Evolutionary conservation across 2,888 invertebrate species (phyloP), one percentile per base, ranked within the genome.

Genomic region (Drosophila mimetica): DNA sequence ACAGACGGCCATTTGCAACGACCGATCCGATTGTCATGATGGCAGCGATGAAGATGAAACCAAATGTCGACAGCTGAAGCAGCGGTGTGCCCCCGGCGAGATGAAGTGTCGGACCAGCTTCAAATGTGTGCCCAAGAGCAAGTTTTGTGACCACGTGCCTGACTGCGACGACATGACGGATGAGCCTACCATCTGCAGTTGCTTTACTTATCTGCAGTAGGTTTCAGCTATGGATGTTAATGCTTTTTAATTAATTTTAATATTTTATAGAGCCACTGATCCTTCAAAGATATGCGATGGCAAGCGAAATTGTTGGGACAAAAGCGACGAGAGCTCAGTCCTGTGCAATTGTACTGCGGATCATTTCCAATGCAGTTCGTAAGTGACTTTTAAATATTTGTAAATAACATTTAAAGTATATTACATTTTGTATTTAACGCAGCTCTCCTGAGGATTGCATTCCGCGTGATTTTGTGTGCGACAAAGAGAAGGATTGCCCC

Each of bases 251-350:
- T 28, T 11, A 7, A 8, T 6, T 25, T 18, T 0, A n/a, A 1
- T 25, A 2, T 9, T 14, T 42, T 20, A 5, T 14, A 92, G 92
- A 47, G 92, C 95, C n/a, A 94, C 95, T 0, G 93, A 93, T 83
- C 95, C 96, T 0, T 92, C 93, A 0, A 94, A 94, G 75, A 92
- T 97, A 4, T 97, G 97, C 88, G 96, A 97, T 86, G 96, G 96
- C 0, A 92, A 94, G 6, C 92, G 95, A 7, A 95, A 97, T 87
- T 97, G 97, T 85, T 92, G 93, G 72, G 96, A 97, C 86, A 94
- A 95, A 75, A 94, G 94, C 54, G 97, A 97, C 81, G 97, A 97
- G 88, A 93, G 93, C 71, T 94, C 95, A 0, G 91, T 92, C 74
- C 90, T 93, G 20, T 96, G 96, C 87, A 93, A 93, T 64, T 96